Percentiles rank a stretch among this genome's conserved stretches.
phyloP scores from a whole-genome alignment of 1,140 invertebrate species.

The Zaprionus davidi region DNA sequence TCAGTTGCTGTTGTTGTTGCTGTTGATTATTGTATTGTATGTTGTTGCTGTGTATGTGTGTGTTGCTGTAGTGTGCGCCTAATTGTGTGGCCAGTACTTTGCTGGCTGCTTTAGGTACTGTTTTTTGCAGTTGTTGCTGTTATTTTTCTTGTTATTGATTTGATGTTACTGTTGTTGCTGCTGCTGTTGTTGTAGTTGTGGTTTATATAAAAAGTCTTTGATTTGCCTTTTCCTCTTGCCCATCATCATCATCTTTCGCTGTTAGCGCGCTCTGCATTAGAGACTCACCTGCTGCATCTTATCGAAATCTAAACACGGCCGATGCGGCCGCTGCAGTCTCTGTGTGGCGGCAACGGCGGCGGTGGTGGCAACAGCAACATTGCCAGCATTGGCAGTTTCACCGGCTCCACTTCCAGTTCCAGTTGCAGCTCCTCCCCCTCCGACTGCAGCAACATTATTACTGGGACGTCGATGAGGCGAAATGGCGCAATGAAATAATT shows the following conservation, averaged over 20 bases:
- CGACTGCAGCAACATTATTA: conserved; percentile 57
- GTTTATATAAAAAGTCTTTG: conserved; percentile 83
- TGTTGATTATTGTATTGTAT: conserved; percentile 33
- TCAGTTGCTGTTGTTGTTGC: conserved; percentile 22
- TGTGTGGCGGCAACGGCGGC: conserved; percentile 84
- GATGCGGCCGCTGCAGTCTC: conserved; percentile 88
- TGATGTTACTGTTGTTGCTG: conserved; percentile 40
- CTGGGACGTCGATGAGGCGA: conserved; percentile 87
- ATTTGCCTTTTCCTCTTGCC: conserved; percentile 64
- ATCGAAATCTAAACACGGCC: conserved; percentile 97
- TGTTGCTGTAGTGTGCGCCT: conserved; percentile 50
- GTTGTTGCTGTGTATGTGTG: not conserved
- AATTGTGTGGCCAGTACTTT: conserved; percentile 42
- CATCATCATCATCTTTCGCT: conserved; percentile 20
- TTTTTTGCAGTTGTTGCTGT: conserved; percentile 34
- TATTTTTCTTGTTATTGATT: conserved; percentile 29
- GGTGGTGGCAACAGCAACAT: conserved; percentile 45
- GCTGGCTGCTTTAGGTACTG: conserved; percentile 39
- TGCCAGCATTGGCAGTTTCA: conserved; percentile 45
- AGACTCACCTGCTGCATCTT: conserved; percentile 92
- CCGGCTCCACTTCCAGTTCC: conserved; percentile 38
- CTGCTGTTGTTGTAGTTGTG: conserved; percentile 52
- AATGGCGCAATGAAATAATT: conserved; percentile 89
- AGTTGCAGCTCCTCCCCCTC: conserved; percentile 6
- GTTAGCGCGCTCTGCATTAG: conserved; percentile 78